Base-by-base conservation (phyloP, 2,113 vertebrate genomes). In the Heterocephalus glaber region DNA sequence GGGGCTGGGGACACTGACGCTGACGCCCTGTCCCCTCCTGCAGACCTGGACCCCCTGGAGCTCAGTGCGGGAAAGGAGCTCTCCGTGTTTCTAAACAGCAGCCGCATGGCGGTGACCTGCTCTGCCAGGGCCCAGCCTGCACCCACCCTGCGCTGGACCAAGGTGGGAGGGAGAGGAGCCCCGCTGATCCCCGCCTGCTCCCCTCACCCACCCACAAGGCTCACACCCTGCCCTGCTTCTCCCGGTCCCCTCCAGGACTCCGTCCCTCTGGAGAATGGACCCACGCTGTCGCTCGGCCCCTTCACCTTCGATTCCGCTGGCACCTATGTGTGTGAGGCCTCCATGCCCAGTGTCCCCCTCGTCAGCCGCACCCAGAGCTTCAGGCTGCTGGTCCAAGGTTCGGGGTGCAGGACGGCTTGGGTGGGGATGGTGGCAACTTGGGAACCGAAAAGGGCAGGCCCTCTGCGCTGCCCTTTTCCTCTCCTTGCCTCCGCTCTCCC, bases 11-110 rank as follows among this genome's bases (percentile, higher is more conserved):
- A 54, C 49, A 41, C 72, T 89, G 92, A 96, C n/a, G 1, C 14
- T 89, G 90, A 96, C 33, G 1, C 11, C 44, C 54, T 86, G 54
- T 82, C 7, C n/a, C 38, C n/a, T 49, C 35, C 92, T 70, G 22
- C 94, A 99, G 99, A 99, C 97, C 98, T 99, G 77, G 98, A 99
- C 94, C 98, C 98, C 12, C n/a, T 98, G 1, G 52, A 99, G 85
- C 97, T 84, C 94, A 99, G 95, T 90, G 19, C 35, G 74, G 38
- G 97, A 0, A 96, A 97, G 1, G 96, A 98, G 19, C 96, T 98
- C 35, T 61, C 79, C 0, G 88, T 98, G n/a, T 91, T 80, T 66
- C 88, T 98, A 2, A 98, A 98, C 17, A 97, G 96, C 38, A 97
- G 79, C 38, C 5, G 14, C 2, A 79, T 98, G 0, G 95, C 98